phyloP scores from a whole-genome alignment of 1,140 invertebrate species.

The Stratiolaelaps scimitus region DNA sequence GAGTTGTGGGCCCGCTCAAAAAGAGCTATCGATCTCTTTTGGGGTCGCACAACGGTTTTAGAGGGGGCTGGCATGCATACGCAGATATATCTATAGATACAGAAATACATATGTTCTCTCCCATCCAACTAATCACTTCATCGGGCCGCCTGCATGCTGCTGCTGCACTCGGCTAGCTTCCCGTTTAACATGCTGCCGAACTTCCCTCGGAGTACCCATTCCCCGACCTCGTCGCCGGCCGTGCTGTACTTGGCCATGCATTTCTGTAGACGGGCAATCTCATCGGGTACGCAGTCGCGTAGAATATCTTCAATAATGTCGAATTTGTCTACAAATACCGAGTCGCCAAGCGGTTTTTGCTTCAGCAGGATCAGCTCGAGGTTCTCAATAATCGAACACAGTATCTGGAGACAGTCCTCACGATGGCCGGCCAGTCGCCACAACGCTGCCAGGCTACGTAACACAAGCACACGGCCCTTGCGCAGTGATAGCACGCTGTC shows the following conservation, averaged over 20 bases:
- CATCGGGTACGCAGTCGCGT: neutral
- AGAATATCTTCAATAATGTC: conserved; percentile 21
- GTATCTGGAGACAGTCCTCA: neutral
- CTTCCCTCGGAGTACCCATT: conserved; percentile 9
- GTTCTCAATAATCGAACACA: conserved; percentile 10
- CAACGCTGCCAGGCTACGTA: conserved; percentile 15
- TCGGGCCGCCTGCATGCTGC: too few relatives aligned
- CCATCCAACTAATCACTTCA: too few relatives aligned
- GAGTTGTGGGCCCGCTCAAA: too few relatives aligned
- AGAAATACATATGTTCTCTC: too few relatives aligned
- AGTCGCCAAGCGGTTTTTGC: neutral
- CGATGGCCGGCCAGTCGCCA: conserved; percentile 11
- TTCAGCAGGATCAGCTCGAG: conserved; percentile 12
- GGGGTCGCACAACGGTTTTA: too few relatives aligned
- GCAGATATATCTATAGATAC: too few relatives aligned
- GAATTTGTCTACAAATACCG: conserved; percentile 13
- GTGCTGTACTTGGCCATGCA: neutral
- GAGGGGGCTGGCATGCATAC: too few relatives aligned
- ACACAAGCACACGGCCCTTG: conserved; percentile 13
- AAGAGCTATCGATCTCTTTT: too few relatives aligned
- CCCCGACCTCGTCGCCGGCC: neutral
- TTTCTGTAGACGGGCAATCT: conserved; percentile 8
- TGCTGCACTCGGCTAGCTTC: neutral
- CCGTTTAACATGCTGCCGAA: conserved; percentile 14
- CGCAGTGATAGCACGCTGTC: neutral